phyloP scores from a whole-genome alignment of 2,113 vertebrate genomes.

The Syrmaticus mikado region DNA sequence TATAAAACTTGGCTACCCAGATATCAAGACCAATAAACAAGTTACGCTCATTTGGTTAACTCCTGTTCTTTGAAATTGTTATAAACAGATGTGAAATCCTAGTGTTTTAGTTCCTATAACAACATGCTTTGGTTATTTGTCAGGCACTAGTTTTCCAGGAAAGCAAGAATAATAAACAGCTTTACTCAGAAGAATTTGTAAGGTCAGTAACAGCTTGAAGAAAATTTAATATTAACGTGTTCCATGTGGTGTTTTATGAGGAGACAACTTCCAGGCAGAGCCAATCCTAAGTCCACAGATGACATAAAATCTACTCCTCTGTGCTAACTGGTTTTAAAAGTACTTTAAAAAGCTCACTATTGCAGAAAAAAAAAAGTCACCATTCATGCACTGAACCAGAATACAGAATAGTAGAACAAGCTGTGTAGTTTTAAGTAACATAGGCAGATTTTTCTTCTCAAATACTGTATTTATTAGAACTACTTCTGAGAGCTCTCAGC shows the following conservation, averaged over 20 bases:
- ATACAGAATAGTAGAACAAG: background rate
- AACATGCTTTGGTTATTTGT: background rate
- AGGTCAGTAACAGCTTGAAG: background rate
- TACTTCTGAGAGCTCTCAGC: too few species aligned
- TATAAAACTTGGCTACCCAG: background rate
- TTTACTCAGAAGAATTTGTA: background rate
- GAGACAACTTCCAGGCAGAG: background rate
- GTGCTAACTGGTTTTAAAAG: background rate
- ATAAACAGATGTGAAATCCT: background rate
- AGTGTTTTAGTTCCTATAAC: background rate
- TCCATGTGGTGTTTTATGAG: background rate
- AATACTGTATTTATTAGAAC: background rate
- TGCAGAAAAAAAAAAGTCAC: background rate
- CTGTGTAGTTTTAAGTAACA: background rate
- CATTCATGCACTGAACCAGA: background rate
- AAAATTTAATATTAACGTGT: background rate
- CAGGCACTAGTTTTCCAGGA: background rate
- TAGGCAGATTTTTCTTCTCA: background rate
- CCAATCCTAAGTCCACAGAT: background rate
- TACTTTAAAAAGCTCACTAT: background rate
- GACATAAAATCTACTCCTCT: background rate
- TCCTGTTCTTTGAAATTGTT: background rate
- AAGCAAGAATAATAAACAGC: background rate
- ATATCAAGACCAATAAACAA: background rate
- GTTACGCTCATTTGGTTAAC: background rate